Evolutionary conservation across 2,888 invertebrate genomes (phyloP), one percentile per base, ranked within the genome.

Genomic region (Macropis europaea): DNA sequence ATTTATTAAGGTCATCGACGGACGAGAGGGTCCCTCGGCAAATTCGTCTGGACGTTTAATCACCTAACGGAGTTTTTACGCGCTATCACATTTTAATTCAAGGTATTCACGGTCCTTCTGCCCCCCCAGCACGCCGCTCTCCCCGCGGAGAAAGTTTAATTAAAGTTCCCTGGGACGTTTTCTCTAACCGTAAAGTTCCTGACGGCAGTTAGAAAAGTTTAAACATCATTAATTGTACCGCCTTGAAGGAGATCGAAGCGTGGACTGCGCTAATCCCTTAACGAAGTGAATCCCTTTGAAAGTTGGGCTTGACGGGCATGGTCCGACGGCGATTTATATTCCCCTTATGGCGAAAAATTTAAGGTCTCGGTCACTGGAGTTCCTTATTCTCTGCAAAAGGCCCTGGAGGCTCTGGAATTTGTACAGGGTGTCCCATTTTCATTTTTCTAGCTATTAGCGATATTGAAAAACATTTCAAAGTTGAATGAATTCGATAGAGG

Each of bases 41-140:
- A 79, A 80, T 78, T 76, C 64, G 76, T 68, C 69, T 50, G 70
- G 69, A 67, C 67, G 69, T 82, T 84, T 82, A 84, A 82, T 84
- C 81, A 81, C 73, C 73, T 76, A 72, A 75, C 69, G 69, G 77
- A 68, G 67, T 74, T 80, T 83, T 80, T 73, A 79, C 76, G 75
- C 78, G 73, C 80, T 78, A 84, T 77, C 77, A 78, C 81, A 84
- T 83, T 85, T 84, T 79, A 84, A 82, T 83, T 83, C 70, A 69
- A 77, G 73, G 68, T 64, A 68, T 82, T 77, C n/a, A n/a, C n/a
- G n/a, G n/a, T n/a, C n/a, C n/a, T n/a, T n/a, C n/a, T n/a, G n/a
- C n/a, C n/a, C n/a, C n/a, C n/a, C n/a, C n/a, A n/a, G n/a, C n/a
- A n/a, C n/a, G n/a, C n/a, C n/a, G n/a, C n/a, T n/a, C 70, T 69